Evolutionary conservation across 1,140 invertebrate species (phyloP).

Genomic region (Ips nitidus): DNA sequence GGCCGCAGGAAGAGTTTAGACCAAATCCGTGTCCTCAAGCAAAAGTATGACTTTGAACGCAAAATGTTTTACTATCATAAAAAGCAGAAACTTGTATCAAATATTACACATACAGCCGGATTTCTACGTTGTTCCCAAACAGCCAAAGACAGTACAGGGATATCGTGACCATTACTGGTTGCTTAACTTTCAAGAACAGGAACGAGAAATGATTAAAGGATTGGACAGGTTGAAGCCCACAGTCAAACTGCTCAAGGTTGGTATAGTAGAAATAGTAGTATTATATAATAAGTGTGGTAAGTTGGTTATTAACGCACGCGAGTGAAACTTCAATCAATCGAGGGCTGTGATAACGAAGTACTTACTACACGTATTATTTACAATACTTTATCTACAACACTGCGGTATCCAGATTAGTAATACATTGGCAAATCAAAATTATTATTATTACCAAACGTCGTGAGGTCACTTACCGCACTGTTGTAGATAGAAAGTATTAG

Average conservation of each 20-base stretch:
- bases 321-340: too few relatives aligned
- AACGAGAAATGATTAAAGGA: slow-evolving; percentile 37
- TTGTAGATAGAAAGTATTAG: too few relatives aligned
- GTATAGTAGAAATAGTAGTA: background rate
- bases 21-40: slow-evolving; percentile 3
- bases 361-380: too few relatives aligned
- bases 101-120: slow-evolving; percentile 21
- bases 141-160: slow-evolving; percentile 6
- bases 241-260: slow-evolving; percentile 43
- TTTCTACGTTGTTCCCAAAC: slow-evolving; percentile 37
- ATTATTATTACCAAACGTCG: background rate
- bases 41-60: background rate
- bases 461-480: too few relatives aligned
- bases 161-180: slow-evolving; percentile 38
- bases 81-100: too few relatives aligned
- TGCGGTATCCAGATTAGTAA: too few relatives aligned
- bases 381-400: too few relatives aligned
- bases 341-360: too few relatives aligned
- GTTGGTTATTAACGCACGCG: too few relatives aligned
- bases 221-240: slow-evolving; percentile 37
- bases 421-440: background rate
- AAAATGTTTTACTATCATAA: too few relatives aligned
- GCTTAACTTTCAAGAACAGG: slow-evolving; percentile 46
- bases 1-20: slow-evolving; percentile 36
- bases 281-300: too few relatives aligned